Base-by-base conservation (phyloP, 2,797 vertebrate genomes). In the Parotocinclus haroldoi region DNA sequence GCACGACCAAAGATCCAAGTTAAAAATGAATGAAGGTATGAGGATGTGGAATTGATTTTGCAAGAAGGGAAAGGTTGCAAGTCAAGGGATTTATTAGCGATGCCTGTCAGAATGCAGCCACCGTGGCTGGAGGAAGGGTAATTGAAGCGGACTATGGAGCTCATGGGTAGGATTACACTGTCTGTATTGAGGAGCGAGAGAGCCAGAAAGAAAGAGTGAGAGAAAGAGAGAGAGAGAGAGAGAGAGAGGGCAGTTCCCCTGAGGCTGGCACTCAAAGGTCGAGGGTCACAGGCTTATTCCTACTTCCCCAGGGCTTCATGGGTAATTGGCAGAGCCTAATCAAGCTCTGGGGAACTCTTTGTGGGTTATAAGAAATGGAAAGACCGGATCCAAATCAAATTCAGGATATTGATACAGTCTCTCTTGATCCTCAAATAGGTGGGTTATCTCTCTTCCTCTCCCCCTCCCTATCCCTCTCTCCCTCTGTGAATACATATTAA, bases 281-380 rank as follows among this genome's bases (percentile, higher is more conserved):
- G 86, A 81, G 88, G 89, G 86, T 82, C 87, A 80, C 60, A 70
- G 72, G 80, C 83, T 87, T 90, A 88, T 89, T 89, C 86, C 87
- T 82, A 81, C 82, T 81, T 85, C 79, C 84, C 74, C 68, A 80
- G 87, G 85, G 84, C 76, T 81, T 75, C 76, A 53, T 85, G 86
- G 85, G 85, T 90, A 90, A 90, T 90, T 90, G 89, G 78, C 80
- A 77, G 79, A 75, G 80, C 78, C 86, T 91, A 87, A 90, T 91
- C 87, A 87, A 88, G 83, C 84, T 84, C 79, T 65, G 64, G 76
- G 71, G 67, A 72, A 68, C n/a, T 77, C 71, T 80, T 58, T 81
- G 69, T 74, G 1, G 66, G 78, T 78, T 64, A 65, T 44, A 46
- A 19, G 63, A 73, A 55, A 70, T 70, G 54, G 63, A 36, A 53